These are phyloP conservation scores for Percopsis omiscomaycus DNA, from an alignment of 2,797 vertebrate species.

Conservation along the genomic window DNA sequence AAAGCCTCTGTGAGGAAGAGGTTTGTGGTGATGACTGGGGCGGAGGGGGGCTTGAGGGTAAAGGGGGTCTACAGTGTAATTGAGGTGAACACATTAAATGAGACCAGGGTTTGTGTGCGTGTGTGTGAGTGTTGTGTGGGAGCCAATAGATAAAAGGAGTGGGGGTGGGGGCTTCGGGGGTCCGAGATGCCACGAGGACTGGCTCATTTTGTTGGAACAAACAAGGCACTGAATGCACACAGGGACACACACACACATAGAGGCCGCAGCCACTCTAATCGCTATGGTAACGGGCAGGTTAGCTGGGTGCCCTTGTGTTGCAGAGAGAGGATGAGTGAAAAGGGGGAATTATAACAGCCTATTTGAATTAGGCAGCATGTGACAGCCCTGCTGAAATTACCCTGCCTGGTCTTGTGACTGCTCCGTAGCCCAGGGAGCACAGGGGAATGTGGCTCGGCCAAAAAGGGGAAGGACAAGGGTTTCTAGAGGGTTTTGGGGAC, in stretches of 20 bases:
- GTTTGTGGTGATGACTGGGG: conserved; percentile 7
- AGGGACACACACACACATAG: not conserved
- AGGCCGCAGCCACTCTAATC: conserved; percentile 34
- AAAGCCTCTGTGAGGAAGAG: not conserved
- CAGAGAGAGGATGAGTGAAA: conserved; percentile 50
- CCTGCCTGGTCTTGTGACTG: conserved; percentile 60
- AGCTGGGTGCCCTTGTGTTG: conserved; percentile 36
- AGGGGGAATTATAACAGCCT: conserved; percentile 54
- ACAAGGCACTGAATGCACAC: not conserved
- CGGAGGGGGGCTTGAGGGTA: conserved; percentile 20
- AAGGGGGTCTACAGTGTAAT: conserved; percentile 26
- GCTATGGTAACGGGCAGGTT: conserved; percentile 62
- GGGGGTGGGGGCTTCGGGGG: conserved; percentile 1
- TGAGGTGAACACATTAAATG: conserved; percentile 53
- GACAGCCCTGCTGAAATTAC: conserved; percentile 49
- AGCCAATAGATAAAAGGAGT: not conserved
- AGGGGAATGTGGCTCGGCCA: conserved; percentile 34
- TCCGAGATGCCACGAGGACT: not conserved
- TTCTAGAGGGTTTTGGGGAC: too few relatives aligned
- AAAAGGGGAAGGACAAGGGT: too few relatives aligned
- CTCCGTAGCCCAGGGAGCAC: conserved; percentile 37
- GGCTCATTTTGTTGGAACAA: not conserved
- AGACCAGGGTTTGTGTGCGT: conserved; percentile 31
- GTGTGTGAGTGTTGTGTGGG: conserved; percentile 19
- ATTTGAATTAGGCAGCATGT: conserved; percentile 68